Percentiles rank a stretch among this genome's conserved stretches.
Conservation (phyloP, 2,888 invertebrate species). For the Apotomis turbidana region DNA sequence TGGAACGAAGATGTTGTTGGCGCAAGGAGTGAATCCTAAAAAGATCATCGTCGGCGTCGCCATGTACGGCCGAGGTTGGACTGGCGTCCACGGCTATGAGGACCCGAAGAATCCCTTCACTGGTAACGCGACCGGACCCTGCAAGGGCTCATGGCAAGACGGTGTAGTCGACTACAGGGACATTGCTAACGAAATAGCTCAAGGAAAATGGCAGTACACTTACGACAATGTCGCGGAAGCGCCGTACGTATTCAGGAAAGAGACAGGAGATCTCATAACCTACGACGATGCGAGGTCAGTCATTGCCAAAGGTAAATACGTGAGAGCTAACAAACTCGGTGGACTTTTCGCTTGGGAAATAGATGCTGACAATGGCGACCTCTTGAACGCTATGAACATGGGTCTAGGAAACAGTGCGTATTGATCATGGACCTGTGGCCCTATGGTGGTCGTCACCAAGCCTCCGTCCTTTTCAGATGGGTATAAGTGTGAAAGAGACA, state of each 20-base stretch:
- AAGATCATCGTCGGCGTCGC: slow-evolving; percentile 78
- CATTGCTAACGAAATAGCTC: slow-evolving; percentile 72
- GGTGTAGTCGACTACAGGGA: slow-evolving; percentile 79
- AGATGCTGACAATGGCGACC: slow-evolving; percentile 78
- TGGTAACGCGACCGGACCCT: slow-evolving; percentile 74
- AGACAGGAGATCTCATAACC: slow-evolving; percentile 74
- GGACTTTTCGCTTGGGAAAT: slow-evolving; percentile 80
- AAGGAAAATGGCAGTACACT: slow-evolving; percentile 75
- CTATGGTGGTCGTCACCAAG: not conserved
- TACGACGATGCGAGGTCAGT: slow-evolving; percentile 77
- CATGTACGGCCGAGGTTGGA: slow-evolving; percentile 80
- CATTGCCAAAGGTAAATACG: slow-evolving; percentile 78
- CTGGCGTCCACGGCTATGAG: slow-evolving; percentile 70
- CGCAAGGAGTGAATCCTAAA: slow-evolving; percentile 76
- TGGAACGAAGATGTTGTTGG: slow-evolving; percentile 72
- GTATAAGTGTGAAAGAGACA: not conserved
- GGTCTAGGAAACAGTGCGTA: slow-evolving; percentile 71
- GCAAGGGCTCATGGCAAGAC: slow-evolving; percentile 79
- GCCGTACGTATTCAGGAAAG: slow-evolving; percentile 74
- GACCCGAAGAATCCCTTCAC: slow-evolving; percentile 71
- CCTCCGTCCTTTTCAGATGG: not conserved
- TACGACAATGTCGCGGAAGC: slow-evolving; percentile 77
- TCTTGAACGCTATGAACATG: slow-evolving; percentile 78
- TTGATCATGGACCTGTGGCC: slow-evolving; percentile 22
- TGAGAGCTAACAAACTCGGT: slow-evolving; percentile 75